These are phyloP conservation scores for Temnothorax curvispinosus DNA, from an alignment of 1,140 invertebrate genomes.

Conservation along the genomic window DNA sequence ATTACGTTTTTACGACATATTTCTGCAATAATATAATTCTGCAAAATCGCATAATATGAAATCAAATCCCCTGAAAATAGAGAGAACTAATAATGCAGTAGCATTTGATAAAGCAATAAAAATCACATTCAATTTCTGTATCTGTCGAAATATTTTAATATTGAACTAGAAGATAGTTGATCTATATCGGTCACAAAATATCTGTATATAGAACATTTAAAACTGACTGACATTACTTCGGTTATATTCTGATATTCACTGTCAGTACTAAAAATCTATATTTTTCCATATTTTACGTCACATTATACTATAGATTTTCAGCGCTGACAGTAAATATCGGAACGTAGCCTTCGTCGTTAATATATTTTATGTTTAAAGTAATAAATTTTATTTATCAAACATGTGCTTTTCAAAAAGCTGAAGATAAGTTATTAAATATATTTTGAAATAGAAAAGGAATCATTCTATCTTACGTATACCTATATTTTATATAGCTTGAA, in stretches of 20 bases:
- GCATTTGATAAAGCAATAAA: neutral
- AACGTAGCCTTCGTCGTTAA: neutral
- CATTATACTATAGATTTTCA: too few species aligned
- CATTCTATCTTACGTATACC: neutral
- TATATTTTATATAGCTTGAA: neutral
- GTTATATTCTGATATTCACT: too few species aligned
- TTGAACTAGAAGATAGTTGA: neutral
- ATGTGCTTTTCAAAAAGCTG: neutral
- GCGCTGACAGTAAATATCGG: too few species aligned
- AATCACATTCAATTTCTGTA: neutral
- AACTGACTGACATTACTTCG: neutral
- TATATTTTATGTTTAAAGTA: neutral
- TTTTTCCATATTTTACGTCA: too few species aligned
- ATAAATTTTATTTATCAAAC: neutral
- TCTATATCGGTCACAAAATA: neutral
- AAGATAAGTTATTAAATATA: neutral
- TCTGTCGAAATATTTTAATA: neutral
- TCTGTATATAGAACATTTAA: neutral
- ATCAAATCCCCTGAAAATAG: neutral
- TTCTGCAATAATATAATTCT: neutral
- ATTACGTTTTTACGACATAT: neutral
- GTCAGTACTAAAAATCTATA: too few species aligned
- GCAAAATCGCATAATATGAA: neutral
- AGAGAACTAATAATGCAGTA: neutral
- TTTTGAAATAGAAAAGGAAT: neutral